Conservation (phyloP, 2,113 vertebrate genomes). For the Butorides virescens region DNA sequence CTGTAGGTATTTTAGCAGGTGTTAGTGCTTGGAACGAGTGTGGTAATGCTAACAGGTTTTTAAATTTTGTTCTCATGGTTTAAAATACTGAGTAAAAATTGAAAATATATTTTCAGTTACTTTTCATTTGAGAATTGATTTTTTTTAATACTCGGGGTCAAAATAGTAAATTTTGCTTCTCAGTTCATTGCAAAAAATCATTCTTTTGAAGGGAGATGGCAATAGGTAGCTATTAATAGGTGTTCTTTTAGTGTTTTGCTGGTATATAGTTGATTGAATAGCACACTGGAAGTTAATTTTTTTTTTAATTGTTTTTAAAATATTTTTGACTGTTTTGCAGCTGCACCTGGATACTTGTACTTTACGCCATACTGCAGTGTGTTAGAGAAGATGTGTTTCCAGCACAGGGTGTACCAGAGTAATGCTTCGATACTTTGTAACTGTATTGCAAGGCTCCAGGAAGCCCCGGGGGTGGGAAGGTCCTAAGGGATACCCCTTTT, state of each 20-base stretch:
- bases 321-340: not conserved
- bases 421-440: not conserved
- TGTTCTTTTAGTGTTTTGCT: not conserved
- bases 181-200: not conserved
- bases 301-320: not conserved
- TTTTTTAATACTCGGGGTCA: not conserved
- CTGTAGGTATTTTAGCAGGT: not conserved
- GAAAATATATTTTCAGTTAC: not conserved
- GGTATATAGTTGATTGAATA: not conserved
- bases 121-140: not conserved
- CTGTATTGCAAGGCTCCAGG: rapidly evolving
- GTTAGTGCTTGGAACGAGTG: not conserved
- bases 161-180: not conserved
- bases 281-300: not conserved
- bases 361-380: not conserved
- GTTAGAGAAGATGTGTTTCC: not conserved
- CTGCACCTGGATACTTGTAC: not conserved
- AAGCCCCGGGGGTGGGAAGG: rapidly evolving
- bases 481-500: not conserved
- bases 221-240: not conserved
- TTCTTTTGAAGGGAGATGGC: not conserved
- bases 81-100: not conserved
- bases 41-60: not conserved
- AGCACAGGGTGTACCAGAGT: rapidly evolving
- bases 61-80: not conserved